Percentiles rank a stretch among this genome's conserved stretches.
phyloP scores from a whole-genome alignment of 2,888 invertebrate species.

The Chirona hameri region DNA sequence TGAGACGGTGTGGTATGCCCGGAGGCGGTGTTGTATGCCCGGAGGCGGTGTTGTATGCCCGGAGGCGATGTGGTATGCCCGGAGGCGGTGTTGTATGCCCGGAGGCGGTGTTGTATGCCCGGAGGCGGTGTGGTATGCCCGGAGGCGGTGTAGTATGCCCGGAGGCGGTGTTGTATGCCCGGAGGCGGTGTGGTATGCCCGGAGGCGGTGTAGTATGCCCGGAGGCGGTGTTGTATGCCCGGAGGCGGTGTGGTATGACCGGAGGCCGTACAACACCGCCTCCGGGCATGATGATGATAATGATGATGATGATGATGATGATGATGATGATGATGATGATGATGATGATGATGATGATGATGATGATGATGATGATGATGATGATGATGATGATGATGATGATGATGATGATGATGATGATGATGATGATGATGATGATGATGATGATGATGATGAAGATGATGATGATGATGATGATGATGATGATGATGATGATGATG shows the following conservation, averaged over 20 bases:
- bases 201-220: too few relatives aligned
- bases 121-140: too few relatives aligned
- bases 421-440: slow-evolving; percentile 22
- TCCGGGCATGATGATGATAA: neutral
- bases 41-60: too few relatives aligned
- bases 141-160: too few relatives aligned
- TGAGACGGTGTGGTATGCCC: too few relatives aligned
- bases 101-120: too few relatives aligned
- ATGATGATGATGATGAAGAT: slow-evolving; percentile 11
- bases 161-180: too few relatives aligned
- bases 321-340: slow-evolving; percentile 22
- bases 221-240: too few relatives aligned
- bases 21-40: too few relatives aligned
- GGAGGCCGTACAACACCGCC: neutral
- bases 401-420: slow-evolving; percentile 22
- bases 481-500: slow-evolving; percentile 22
- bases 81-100: too few relatives aligned
- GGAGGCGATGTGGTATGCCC: too few relatives aligned
- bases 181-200: too few relatives aligned
- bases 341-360: slow-evolving; percentile 22
- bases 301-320: slow-evolving; percentile 22
- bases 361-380: slow-evolving; percentile 22
- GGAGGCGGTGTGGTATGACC: neutral
- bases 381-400: slow-evolving; percentile 22
- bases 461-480: slow-evolving; percentile 22